These are phyloP conservation scores for Phainopepla nitens DNA, from an alignment of 2,113 vertebrate genomes.

Conservation along the genomic window DNA sequence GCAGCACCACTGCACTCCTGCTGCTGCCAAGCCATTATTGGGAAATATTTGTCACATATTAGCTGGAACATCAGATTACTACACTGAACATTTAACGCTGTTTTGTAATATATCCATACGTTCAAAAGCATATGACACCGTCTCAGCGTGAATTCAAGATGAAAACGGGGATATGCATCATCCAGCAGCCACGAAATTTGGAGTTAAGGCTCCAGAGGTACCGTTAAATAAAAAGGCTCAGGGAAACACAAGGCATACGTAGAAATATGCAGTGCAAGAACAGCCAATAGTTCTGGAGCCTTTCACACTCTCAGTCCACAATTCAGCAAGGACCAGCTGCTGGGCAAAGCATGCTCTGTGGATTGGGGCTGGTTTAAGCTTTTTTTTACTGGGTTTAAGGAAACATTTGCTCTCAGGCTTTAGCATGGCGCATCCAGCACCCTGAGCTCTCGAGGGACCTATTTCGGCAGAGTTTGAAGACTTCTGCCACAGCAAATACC, in stretches of 20 bases:
- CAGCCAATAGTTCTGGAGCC: background rate
- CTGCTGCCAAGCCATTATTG: constrained; percentile 33
- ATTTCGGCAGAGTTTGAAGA: background rate
- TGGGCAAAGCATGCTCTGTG: background rate
- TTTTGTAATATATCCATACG: background rate
- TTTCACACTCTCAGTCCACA: background rate
- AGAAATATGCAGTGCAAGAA: background rate
- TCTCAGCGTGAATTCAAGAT: background rate
- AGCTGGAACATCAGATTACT: constrained; percentile 54
- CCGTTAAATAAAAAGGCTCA: background rate
- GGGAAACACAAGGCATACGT: rapidly evolving
- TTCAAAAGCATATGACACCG: background rate
- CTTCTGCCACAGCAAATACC: background rate
- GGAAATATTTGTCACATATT: constrained; percentile 63
- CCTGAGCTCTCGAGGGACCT: background rate
- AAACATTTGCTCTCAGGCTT: background rate
- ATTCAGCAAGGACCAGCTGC: background rate
- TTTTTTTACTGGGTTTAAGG: background rate
- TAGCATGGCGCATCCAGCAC: background rate
- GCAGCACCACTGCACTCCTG: background rate
- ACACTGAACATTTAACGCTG: background rate
- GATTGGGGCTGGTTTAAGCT: background rate
- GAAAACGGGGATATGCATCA: background rate
- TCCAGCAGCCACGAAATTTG: background rate
- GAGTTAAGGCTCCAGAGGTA: background rate